These are phyloP conservation scores for Orthosia cruda DNA, from an alignment of 2,888 invertebrate species.

Conservation along the genomic window DNA sequence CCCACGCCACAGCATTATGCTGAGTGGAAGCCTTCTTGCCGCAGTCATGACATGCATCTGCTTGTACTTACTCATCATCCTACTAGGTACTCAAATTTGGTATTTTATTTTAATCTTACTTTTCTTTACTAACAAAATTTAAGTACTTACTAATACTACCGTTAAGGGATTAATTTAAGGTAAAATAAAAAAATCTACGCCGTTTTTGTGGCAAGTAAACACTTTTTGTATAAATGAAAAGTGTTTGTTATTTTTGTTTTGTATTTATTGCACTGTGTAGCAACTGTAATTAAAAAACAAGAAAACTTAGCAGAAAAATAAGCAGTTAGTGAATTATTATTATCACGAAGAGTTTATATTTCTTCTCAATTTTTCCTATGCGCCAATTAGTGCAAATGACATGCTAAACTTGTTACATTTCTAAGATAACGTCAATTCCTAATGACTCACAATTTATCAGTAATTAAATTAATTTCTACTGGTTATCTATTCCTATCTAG, in stretches of 20 bases:
- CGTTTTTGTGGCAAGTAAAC: no score
- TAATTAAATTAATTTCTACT: constrained; percentile 19
- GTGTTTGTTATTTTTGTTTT: neutral
- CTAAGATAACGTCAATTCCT: constrained; percentile 24
- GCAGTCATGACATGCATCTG: no score
- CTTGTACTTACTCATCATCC: no score
- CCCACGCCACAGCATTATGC: no score
- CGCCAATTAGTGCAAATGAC: constrained; percentile 6
- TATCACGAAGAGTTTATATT: neutral
- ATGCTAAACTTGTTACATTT: constrained; percentile 3
- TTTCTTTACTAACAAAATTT: no score
- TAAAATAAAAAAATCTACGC: no score
- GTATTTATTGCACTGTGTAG: no score
- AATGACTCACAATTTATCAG: constrained; percentile 18
- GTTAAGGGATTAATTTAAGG: no score
- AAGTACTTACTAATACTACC: no score
- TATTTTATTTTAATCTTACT: no score
- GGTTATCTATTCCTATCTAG: constrained; percentile 46
- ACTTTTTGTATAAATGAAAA: neutral
- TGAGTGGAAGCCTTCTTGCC: no score
- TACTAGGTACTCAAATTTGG: no score
- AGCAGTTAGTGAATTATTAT: neutral
- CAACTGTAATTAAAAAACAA: neutral
- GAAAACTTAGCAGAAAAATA: neutral
- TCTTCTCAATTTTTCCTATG: neutral